Base-by-base conservation (phyloP, 2,113 vertebrate genomes). In the Rhinolophus ferrumequinum region DNA sequence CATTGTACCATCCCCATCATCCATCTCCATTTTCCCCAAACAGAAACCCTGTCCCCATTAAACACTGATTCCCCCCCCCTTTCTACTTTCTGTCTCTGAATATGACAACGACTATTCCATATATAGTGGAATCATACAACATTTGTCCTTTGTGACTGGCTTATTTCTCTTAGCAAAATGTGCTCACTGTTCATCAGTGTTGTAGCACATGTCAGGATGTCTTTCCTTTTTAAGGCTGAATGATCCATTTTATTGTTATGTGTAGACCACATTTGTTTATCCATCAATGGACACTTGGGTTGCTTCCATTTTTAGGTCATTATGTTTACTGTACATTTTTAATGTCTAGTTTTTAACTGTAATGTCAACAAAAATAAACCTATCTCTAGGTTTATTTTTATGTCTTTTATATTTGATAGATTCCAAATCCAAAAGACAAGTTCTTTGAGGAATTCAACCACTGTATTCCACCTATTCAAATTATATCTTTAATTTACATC, bases 91-190 rank as follows among this genome's bases (percentile, higher is more conserved):
- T 50, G 38, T 52, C 35, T 60, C 73, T 62, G 21, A 47, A 0
- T 8, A 9, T 7, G 44, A 22, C 33, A 28, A 1, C 38, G 82
- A n/a, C 22, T 8, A 7, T 15, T 33, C 54, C 56, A 73, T 16
- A 3, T 1, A 1, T 3, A 24, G 64, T 6, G 73, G 56, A n/a
- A 8, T 54, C 64, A 6, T 0, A 3, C 18, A 22, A 1, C 2
- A 2, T 80, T 47, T 58, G 64, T 33, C 64, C 56, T 79, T 52
- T 11, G 13, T 19, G 47, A 73, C 67, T 30, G 30, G 54, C 16
- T 41, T 24, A 24, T 35, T 86, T 72, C 44, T 2, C 66, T 30
- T 54, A 26, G 22, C 24, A 0, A 58, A 4, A 18, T 38, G 47
- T 73, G 44, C 16, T 24, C 30, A 8, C 6, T 16, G 82, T n/a